Evolutionary conservation across 2,888 invertebrate species (phyloP), one percentile per base, ranked within the genome.

Genomic region (Eledona agricola): DNA sequence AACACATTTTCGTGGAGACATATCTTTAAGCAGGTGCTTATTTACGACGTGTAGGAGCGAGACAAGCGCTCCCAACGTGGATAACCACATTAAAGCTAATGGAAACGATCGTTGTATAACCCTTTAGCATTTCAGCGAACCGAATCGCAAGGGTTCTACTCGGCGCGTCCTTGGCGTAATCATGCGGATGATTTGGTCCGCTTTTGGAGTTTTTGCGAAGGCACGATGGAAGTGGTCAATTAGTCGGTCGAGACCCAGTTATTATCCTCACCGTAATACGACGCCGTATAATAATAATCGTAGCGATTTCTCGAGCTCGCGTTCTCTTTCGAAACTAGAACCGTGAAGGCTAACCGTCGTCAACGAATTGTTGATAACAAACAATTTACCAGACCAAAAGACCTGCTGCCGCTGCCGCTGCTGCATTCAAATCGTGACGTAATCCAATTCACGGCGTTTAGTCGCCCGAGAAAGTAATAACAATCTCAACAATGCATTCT

Each of bases 241-340:
- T 12, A 40, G 40, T 9, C 23, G 32, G 11, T 22, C 23, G 35
- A 35, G 35, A 32, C 46, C 47, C 22, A 35, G 25, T 47, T 47
- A 47, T 47, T 46, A 34, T 26, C 34, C 10, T n/a, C n/a, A n/a
- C n/a, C n/a, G n/a, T n/a, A n/a, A n/a, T n/a, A n/a, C n/a, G n/a
- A n/a, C n/a, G 12, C 28, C 12, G 12, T 9, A 13, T 13, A 43
- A 16, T 23, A 50, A 35, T 35, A 28, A 47, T 28, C 4, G 25
- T 17, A 16, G 28, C 32, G 19, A 40, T 50, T 37, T 38, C 49
- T 23, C 49, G 19, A 22, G 26, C n/a, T n/a, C 17, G 22, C 51
- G 34, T 51, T 51, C 51, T 45, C 51, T 51, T 51, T 51, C 51
- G 31, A 35, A 51, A 51, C 35, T 43, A 43, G 9, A 28, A 16